These are phyloP conservation scores for Metellina segmentata DNA, from an alignment of 2,888 invertebrate genomes.

Conservation along the genomic window DNA sequence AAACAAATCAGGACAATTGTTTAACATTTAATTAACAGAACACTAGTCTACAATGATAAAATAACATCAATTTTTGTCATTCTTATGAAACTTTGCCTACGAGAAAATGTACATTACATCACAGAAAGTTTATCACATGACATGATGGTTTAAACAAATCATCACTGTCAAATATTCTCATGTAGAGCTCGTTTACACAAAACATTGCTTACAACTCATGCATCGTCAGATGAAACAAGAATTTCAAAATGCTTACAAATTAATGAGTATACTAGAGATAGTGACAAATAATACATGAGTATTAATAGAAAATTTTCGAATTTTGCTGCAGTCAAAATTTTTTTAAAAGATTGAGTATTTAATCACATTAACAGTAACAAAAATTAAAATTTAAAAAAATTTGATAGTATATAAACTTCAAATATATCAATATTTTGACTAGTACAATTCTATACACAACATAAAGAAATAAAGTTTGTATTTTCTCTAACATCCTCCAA, in stretches of 20 bases:
- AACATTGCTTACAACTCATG: constrained; percentile 7
- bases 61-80: constrained; percentile 71
- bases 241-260: not conserved
- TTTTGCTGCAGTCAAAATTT: not conserved
- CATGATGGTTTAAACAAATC: constrained; percentile 59
- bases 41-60: constrained; percentile 75
- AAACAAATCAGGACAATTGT: constrained; percentile 53
- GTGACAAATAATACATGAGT: not conserved
- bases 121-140: constrained; percentile 75
- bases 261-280: not conserved
- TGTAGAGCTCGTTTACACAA: constrained; percentile 47
- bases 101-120: constrained; percentile 74
- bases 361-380: constrained; percentile 10
- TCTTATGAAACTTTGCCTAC: constrained; percentile 54
- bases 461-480: not conserved
- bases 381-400: not conserved
- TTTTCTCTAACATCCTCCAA: not conserved
- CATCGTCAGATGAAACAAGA: not conserved
- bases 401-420: not conserved
- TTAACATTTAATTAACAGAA: constrained; percentile 69
- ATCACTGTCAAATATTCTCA: constrained; percentile 61
- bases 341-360: constrained; percentile 5
- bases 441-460: constrained; percentile 14
- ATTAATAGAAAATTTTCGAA: not conserved
- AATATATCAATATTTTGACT: not conserved